Evolutionary conservation across 1,140 invertebrate species (phyloP).

Genomic region (Cotesia chilonis): DNA sequence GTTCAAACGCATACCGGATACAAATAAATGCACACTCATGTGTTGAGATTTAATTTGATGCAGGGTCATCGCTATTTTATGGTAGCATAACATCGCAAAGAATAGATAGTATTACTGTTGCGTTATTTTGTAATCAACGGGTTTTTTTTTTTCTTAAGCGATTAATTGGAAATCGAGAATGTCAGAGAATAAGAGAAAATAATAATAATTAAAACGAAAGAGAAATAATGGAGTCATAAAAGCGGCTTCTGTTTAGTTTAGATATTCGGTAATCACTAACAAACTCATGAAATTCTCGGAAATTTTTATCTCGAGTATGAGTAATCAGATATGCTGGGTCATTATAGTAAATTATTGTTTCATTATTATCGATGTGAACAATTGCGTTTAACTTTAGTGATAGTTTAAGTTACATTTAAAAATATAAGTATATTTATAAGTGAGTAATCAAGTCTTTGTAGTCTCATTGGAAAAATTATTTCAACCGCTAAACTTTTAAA

Average conservation of each 20-base stretch:
- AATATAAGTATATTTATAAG: neutral
- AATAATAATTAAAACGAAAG: neutral
- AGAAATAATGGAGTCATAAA: neutral
- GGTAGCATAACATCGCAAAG: no score
- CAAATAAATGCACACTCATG: no score
- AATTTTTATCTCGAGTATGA: constrained; percentile 13
- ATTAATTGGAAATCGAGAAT: constrained; percentile 8
- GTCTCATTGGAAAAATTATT: no score
- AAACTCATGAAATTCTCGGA: constrained; percentile 24
- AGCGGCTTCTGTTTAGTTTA: neutral
- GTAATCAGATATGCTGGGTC: constrained; percentile 18
- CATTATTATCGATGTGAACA: neutral
- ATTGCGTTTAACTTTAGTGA: no score
- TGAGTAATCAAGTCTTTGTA: no score
- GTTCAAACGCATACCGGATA: no score
- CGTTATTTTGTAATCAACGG: neutral
- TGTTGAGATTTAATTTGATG: no score
- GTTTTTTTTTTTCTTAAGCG: constrained; percentile 1
- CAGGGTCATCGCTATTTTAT: no score
- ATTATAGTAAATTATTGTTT: constrained; percentile 4
- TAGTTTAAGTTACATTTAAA: no score
- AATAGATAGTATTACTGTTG: no score
- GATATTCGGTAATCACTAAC: constrained; percentile 30
- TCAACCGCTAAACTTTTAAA: no score
- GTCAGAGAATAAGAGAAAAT: neutral